phyloP scores from a whole-genome alignment of 2,113 vertebrate species.

The Cisticola juncidis region DNA sequence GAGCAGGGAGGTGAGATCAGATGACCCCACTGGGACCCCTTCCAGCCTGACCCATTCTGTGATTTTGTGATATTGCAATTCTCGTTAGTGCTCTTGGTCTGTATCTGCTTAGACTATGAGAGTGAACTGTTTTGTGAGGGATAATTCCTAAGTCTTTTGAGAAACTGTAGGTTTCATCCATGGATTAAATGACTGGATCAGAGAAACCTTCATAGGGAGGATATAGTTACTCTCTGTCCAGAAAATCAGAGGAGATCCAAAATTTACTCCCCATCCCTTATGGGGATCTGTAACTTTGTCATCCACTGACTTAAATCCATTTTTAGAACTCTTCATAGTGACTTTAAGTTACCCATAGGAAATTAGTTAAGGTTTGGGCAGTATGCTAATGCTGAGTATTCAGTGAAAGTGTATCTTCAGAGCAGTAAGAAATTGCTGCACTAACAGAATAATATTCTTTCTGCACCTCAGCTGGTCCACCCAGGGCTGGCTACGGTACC shows the following conservation, averaged over 20 bases:
- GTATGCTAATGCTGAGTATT: background rate
- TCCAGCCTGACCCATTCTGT: fast-evolving
- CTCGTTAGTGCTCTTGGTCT: fast-evolving
- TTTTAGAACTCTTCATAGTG: background rate
- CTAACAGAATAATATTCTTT: background rate
- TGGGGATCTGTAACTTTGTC: background rate
- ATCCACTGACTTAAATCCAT: fast-evolving
- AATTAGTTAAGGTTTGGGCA: background rate
- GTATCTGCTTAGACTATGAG: background rate
- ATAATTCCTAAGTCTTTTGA: background rate
- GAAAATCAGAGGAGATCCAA: background rate
- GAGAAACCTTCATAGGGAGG: background rate
- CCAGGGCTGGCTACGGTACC: background rate
- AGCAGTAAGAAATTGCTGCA: background rate
- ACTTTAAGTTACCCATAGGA: background rate
- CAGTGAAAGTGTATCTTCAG: background rate
- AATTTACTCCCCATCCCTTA: background rate
- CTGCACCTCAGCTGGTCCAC: background rate
- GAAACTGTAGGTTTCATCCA: background rate
- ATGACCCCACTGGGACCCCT: fast-evolving
- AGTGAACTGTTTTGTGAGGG: background rate
- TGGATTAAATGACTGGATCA: background rate
- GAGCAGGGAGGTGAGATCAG: background rate
- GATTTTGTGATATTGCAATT: background rate
- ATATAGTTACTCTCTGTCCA: background rate